Evolutionary conservation across 2,113 vertebrate genomes (phyloP).

Genomic region (Oenanthe oenanthe): DNA sequence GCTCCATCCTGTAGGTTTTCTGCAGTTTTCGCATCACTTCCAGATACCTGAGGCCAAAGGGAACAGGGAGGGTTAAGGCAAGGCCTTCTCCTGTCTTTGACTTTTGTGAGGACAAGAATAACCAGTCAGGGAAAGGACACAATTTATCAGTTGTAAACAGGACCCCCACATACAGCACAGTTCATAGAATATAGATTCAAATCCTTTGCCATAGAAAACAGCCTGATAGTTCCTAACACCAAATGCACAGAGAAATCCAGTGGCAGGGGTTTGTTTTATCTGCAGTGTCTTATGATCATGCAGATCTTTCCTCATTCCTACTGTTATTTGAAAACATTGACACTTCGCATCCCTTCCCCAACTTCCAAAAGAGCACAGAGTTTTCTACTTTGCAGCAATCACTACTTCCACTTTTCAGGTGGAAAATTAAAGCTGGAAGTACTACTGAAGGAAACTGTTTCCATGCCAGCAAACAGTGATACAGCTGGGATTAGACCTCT

Average conservation of each 20-base stretch:
- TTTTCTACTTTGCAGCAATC: not conserved
- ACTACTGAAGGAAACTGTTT: not conserved
- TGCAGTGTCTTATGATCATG: not conserved
- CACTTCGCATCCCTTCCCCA: not conserved
- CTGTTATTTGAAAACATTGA: not conserved
- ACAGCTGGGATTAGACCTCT: not conserved
- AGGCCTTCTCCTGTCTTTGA: not conserved
- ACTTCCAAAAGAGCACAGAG: not conserved
- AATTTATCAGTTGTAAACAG: not conserved
- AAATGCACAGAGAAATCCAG: not conserved
- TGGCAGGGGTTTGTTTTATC: not conserved
- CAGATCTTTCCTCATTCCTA: not conserved
- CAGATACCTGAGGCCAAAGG: constrained; percentile 82
- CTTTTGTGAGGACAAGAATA: not conserved
- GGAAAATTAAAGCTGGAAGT: constrained; percentile 23
- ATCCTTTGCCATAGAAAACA: not conserved
- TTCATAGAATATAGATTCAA: not conserved
- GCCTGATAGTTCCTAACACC: not conserved
- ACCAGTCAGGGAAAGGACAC: not conserved
- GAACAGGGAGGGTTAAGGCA: not conserved
- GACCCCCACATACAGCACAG: not conserved
- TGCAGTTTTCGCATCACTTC: constrained; percentile 93
- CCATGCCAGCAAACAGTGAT: not conserved
- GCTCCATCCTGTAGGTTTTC: constrained; percentile 96
- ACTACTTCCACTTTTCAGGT: not conserved